Percentiles rank a stretch among this genome's conserved stretches.
phyloP scores from a whole-genome alignment of 2,888 invertebrate genomes.

The Pachycephus smyrnensis region DNA sequence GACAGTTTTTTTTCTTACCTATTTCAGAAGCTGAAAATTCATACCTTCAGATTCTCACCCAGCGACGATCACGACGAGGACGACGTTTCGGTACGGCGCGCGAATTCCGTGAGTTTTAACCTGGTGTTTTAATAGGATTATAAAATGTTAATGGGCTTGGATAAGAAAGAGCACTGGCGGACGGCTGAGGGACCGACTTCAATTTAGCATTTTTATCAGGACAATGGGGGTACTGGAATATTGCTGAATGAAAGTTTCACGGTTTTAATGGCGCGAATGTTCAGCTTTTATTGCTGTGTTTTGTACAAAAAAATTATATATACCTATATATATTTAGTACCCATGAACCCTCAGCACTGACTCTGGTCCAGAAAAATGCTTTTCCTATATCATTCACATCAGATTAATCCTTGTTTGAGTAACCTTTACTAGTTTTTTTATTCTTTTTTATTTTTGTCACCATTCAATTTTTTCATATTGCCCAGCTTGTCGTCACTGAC shows the following conservation, averaged over 20 bases:
- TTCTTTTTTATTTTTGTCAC: neutral
- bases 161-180: neutral
- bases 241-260: neutral
- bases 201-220: neutral
- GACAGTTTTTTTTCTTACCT: slow-evolving; percentile 11
- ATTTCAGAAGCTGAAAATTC: slow-evolving; percentile 32
- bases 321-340: neutral
- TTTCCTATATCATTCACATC: neutral
- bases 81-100: slow-evolving; percentile 21
- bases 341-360: neutral
- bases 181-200: neutral
- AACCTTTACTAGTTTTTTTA: neutral
- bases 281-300: neutral
- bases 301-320: no score
- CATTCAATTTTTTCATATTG: neutral
- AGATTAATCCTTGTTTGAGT: no score
- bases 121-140: slow-evolving; percentile 43
- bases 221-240: neutral
- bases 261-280: neutral
- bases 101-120: slow-evolving; percentile 38
- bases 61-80: neutral
- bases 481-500: neutral
- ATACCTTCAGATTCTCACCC: neutral
- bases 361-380: neutral
- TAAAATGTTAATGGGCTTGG: slow-evolving; percentile 46